phyloP scores from a whole-genome alignment of 2,113 vertebrate species.

The Trogon surrucura region DNA sequence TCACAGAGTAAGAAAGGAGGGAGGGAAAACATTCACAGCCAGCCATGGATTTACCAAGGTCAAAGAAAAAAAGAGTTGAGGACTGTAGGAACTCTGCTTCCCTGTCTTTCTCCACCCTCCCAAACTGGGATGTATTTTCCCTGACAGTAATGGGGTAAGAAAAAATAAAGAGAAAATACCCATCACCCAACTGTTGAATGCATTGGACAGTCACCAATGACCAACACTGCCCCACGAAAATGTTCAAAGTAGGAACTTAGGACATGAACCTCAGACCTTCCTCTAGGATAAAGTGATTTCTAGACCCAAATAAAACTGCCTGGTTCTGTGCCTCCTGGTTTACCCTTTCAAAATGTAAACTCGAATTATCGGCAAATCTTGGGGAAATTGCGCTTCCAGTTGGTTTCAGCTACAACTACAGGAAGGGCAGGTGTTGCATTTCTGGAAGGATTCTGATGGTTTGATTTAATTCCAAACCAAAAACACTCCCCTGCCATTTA shows the following conservation, averaged over 20 bases:
- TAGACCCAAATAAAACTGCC: background rate
- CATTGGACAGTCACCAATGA: background rate
- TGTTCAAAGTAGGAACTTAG: background rate
- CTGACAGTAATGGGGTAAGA: fast-evolving
- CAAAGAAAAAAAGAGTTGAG: background rate
- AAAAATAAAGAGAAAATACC: background rate
- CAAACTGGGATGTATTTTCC: background rate
- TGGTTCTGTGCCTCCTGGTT: background rate
- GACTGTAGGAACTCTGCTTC: background rate
- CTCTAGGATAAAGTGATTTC: background rate
- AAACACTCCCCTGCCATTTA: background rate
- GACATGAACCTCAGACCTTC: background rate
- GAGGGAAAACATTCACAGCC: background rate
- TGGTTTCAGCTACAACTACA: background rate
- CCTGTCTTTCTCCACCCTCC: fast-evolving
- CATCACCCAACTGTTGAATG: background rate
- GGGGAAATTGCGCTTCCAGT: background rate
- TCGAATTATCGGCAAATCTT: background rate
- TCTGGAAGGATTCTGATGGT: background rate
- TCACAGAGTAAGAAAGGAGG: background rate
- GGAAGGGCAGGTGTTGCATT: background rate
- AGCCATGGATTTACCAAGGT: background rate
- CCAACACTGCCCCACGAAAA: background rate
- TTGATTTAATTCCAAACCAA: background rate
- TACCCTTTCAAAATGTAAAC: background rate